Evolutionary conservation across 2,113 vertebrate genomes (phyloP), one percentile per base, ranked within the genome.

Genomic region (Labeo rohita): DNA sequence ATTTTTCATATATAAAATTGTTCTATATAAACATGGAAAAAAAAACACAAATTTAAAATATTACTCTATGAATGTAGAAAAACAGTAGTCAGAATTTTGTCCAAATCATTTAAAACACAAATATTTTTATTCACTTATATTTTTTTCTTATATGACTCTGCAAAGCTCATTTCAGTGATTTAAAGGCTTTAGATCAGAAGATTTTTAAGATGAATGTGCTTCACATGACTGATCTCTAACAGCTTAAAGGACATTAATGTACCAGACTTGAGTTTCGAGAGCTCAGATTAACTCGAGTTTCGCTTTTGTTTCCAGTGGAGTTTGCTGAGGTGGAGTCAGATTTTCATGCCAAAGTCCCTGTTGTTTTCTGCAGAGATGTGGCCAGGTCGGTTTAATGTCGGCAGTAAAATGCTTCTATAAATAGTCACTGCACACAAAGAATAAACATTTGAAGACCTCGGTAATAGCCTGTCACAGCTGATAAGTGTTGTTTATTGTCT

Each of bases 281-380:
- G 73, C 72, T 8, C 59, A 39, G 65, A 70, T 73, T 39, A 72
- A 72, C 65, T 36, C 28, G 59, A 6, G 74, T 76, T 75, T 80
- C 68, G 5, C 84, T 8, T 0, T 84, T 91, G 47, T 79, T 54
- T 91, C 3, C 89, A 99, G 98, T 94, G 88, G 94, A 94, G 87
- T 98, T 96, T 93, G 93, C 94, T 39, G 98, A 99, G 52, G 98
- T 99, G 74, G 97, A 99, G 93, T 99, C 98, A 21, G 98, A 99
- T 95, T 99, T 99, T 93, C 98, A 99, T 47, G 97, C 98, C 93
- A 99, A 99, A 96, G 97, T 99, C 95, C 98, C 98, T 88, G 96
- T 98, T 87, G 96, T 99, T 79, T 97, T 97, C 92, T 99, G 98
- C 95, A 96, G 94, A 89, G 97, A 99, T 90, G 91, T 93, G 73